A percentile compares a stretch with the other conserved stretches of the same genome.
These are phyloP conservation scores for Mesodorylaimus sp. DNA, from an alignment of 2,888 invertebrate species.

Conservation along the genomic window DNA sequence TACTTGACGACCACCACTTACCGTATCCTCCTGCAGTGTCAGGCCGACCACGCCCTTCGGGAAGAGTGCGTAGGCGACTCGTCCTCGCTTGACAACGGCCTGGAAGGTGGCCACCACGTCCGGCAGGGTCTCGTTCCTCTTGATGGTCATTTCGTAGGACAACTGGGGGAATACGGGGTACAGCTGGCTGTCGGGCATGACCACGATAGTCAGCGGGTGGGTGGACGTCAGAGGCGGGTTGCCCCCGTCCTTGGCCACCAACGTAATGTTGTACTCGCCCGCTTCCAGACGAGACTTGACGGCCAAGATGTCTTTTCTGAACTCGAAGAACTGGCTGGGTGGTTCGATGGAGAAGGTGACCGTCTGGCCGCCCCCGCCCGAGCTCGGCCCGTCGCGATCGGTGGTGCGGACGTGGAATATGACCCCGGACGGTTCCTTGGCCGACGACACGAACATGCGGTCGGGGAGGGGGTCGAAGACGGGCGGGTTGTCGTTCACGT, in stretches of 20 bases:
- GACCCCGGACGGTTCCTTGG: background rate
- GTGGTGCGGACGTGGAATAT: background rate
- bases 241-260: background rate
- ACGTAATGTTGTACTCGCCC: background rate
- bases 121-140: background rate
- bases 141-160: background rate
- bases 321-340: background rate
- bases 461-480: slow-evolving; percentile 86
- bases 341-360: background rate
- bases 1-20: no score
- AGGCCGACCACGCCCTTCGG: background rate
- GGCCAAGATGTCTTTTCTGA: background rate
- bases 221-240: background rate
- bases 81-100: background rate
- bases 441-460: slow-evolving; percentile 52
- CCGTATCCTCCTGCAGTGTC: no score
- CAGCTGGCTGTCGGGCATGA: slow-evolving; percentile 1
- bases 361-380: background rate
- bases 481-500: slow-evolving; percentile 82
- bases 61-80: background rate
- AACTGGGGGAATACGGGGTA: slow-evolving; percentile 6
- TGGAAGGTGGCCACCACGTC: background rate
- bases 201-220: background rate
- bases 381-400: background rate
- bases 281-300: background rate